These are phyloP conservation scores for Egretta garzetta DNA, from an alignment of 2,113 vertebrate genomes.

Conservation along the genomic window DNA sequence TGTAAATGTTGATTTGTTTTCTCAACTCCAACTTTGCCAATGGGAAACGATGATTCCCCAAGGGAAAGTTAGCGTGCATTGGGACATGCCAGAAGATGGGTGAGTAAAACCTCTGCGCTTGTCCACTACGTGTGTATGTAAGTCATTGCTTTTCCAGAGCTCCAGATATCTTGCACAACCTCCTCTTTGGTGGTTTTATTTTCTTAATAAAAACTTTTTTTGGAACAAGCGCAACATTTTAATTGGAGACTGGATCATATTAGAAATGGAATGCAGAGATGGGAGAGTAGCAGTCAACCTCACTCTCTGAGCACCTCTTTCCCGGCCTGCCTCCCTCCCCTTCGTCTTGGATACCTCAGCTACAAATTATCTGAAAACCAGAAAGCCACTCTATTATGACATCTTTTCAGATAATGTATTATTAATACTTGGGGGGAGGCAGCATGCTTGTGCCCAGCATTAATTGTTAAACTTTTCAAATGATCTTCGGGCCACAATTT, in stretches of 20 bases:
- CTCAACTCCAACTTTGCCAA: neutral
- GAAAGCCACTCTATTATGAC: neutral
- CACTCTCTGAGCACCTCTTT: neutral
- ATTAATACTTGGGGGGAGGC: neutral
- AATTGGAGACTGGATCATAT: neutral
- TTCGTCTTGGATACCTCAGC: neutral
- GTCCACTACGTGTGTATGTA: neutral
- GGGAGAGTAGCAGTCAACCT: neutral
- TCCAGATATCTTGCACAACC: conserved; percentile 46
- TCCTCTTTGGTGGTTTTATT: neutral
- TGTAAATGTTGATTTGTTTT: conserved; percentile 8
- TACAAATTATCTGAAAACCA: neutral
- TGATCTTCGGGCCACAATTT: neutral
- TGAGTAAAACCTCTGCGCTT: neutral
- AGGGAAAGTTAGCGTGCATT: neutral
- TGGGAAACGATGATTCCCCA: neutral
- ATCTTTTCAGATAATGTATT: neutral
- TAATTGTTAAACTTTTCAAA: neutral
- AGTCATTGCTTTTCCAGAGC: conserved; percentile 1
- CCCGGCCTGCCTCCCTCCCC: neutral
- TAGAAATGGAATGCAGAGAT: neutral
- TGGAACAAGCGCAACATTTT: neutral
- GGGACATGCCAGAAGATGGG: neutral
- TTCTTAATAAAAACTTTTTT: conserved; percentile 12
- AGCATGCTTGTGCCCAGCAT: neutral